These are phyloP conservation scores for Heliconius himera DNA, from an alignment of 1,140 invertebrate genomes.

Conservation along the genomic window DNA sequence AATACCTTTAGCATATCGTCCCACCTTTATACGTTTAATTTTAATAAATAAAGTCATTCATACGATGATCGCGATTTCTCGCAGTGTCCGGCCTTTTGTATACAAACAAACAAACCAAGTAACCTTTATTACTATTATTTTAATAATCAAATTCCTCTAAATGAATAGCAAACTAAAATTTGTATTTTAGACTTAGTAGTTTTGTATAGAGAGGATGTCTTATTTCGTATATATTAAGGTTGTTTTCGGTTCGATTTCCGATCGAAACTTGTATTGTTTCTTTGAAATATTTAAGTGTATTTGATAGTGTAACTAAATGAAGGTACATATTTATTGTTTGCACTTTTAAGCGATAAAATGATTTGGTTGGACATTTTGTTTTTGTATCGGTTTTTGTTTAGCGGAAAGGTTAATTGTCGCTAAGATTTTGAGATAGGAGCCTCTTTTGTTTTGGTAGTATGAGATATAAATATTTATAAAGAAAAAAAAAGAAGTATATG, in stretches of 20 bases:
- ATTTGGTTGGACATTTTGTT: constrained; percentile 5
- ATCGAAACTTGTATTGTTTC: background rate
- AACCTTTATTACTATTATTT: constrained; percentile 14
- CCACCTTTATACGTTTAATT: constrained; percentile 54
- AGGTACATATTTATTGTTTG: constrained; percentile 44
- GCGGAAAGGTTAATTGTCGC: background rate
- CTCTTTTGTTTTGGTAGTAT: background rate
- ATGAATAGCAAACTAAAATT: background rate
- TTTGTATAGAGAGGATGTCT: background rate
- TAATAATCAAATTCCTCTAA: constrained; percentile 28
- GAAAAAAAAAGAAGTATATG: background rate
- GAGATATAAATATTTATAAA: background rate
- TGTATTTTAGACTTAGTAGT: background rate
- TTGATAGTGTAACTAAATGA: constrained; percentile 44
- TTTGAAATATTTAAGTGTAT: constrained; percentile 33
- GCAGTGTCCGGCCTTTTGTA: constrained; percentile 35
- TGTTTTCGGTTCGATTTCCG: constrained; percentile 1
- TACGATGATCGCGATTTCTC: constrained; percentile 58
- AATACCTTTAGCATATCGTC: constrained; percentile 43
- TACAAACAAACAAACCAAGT: constrained; percentile 21
- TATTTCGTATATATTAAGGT: background rate
- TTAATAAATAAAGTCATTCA: constrained; percentile 71
- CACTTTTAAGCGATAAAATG: constrained; percentile 45
- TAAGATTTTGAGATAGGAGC: background rate
- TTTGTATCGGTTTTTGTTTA: background rate